Percentiles rank a stretch among this genome's conserved stretches.
Evolutionary conservation across 1,140 invertebrate species (phyloP).

Genomic region (Ips nitidus): DNA sequence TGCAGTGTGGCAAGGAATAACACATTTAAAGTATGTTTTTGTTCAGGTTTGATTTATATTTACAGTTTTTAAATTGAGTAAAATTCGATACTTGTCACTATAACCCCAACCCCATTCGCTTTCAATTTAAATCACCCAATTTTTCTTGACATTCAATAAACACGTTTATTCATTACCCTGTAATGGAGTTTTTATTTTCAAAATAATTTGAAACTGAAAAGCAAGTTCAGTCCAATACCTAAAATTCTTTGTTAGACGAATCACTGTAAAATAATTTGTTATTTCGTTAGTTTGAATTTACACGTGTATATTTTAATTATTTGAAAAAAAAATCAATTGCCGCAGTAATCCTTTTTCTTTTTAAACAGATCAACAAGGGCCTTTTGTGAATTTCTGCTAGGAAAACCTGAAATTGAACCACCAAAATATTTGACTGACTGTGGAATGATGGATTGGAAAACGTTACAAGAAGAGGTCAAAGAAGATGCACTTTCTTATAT

Average conservation of each 20-base stretch:
- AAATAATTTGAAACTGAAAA: too few species aligned
- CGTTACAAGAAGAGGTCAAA: background rate
- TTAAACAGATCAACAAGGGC: constrained; percentile 35
- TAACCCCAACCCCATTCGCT: too few species aligned
- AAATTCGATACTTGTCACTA: background rate
- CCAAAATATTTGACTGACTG: constrained; percentile 39
- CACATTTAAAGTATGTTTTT: constrained; percentile 54
- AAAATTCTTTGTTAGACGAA: too few species aligned
- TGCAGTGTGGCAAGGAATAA: constrained; percentile 59
- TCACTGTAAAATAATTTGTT: too few species aligned
- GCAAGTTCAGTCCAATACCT: too few species aligned
- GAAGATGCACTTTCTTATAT: too few species aligned
- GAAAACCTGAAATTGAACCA: constrained; percentile 37
- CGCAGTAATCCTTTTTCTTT: background rate
- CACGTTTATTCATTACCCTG: too few species aligned
- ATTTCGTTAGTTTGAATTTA: too few species aligned
- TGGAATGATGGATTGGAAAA: constrained; percentile 33
- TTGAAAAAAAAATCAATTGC: background rate
- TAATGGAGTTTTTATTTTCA: too few species aligned
- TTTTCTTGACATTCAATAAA: too few species aligned
- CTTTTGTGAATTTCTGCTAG: constrained; percentile 38
- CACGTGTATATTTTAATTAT: too few species aligned
- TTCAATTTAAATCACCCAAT: too few species aligned
- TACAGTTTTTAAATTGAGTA: background rate
- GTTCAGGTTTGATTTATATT: background rate